Evolutionary conservation across 2,113 vertebrate species (phyloP).

Genomic region (Hippocampus guttulatus): DNA sequence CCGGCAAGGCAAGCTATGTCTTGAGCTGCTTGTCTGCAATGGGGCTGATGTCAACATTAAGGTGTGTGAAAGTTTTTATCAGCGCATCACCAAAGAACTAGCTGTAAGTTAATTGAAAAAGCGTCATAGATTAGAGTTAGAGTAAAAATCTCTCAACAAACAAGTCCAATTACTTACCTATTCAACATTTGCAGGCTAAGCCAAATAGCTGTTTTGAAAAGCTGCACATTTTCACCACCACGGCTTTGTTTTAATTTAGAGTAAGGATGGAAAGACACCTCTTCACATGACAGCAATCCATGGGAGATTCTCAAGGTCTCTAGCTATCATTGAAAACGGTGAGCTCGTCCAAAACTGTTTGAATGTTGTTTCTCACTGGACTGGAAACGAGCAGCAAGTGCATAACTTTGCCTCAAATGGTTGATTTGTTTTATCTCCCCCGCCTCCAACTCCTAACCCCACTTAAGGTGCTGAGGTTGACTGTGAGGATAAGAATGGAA

Average conservation of each 20-base stretch:
- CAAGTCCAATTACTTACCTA: background rate
- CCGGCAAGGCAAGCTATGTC: conserved; percentile 90
- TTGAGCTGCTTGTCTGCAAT: conserved; percentile 93
- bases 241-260: conserved; percentile 69
- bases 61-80: conserved; percentile 66
- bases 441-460: too few relatives aligned
- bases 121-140: too few relatives aligned
- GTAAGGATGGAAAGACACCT: conserved; percentile 98
- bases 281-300: conserved; percentile 98
- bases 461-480: conserved; percentile 90
- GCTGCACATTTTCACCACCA: background rate
- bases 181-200: background rate
- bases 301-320: conserved; percentile 96
- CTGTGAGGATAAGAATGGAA: conserved; percentile 97
- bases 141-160: too few relatives aligned
- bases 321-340: conserved; percentile 98
- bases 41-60: conserved; percentile 94
- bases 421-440: background rate
- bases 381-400: background rate
- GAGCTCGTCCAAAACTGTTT: conserved; percentile 43
- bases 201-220: background rate
- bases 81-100: too few relatives aligned
- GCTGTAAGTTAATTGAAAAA: too few relatives aligned
- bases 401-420: background rate
- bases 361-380: background rate